Evolutionary conservation across 2,797 vertebrate species (phyloP).

Genomic region (Parotocinclus haroldoi): DNA sequence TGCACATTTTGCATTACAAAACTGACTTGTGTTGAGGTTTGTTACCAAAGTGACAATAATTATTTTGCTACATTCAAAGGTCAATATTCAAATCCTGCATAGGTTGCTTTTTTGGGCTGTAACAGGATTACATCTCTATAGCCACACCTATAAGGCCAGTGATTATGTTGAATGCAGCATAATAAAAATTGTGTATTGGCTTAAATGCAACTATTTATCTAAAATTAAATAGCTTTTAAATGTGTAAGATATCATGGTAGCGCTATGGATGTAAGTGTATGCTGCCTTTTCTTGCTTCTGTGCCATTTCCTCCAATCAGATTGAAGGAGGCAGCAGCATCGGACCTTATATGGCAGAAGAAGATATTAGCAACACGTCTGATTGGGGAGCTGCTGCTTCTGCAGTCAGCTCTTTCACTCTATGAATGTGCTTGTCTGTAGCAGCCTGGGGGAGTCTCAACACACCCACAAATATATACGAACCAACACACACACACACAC

Average conservation of each 20-base stretch:
- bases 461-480: constrained; percentile 3
- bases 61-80: no score
- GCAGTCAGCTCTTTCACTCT: constrained; percentile 35
- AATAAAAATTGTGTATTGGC: no score
- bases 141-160: no score
- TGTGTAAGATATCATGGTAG: constrained; percentile 9
- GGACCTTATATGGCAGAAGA: constrained; percentile 74
- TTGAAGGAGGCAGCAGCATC: constrained; percentile 50
- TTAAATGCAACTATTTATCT: background rate
- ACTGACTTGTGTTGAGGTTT: no score
- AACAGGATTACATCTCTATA: no score
- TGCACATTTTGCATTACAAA: no score
- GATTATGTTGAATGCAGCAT: no score
- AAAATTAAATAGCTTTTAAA: constrained; percentile 1
- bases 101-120: no score
- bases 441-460: constrained; percentile 20
- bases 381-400: constrained; percentile 59
- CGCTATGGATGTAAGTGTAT: constrained; percentile 12
- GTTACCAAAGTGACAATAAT: no score
- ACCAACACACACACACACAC: constrained; percentile 25
- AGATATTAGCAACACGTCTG: constrained; percentile 53
- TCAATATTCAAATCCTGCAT: no score
- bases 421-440: constrained; percentile 36
- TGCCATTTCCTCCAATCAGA: constrained; percentile 38
- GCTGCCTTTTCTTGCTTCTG: constrained; percentile 33